Percentiles rank a stretch among this genome's conserved stretches.
These are phyloP conservation scores for Heliconius aoede DNA, from an alignment of 2,888 invertebrate species.

Conservation along the genomic window DNA sequence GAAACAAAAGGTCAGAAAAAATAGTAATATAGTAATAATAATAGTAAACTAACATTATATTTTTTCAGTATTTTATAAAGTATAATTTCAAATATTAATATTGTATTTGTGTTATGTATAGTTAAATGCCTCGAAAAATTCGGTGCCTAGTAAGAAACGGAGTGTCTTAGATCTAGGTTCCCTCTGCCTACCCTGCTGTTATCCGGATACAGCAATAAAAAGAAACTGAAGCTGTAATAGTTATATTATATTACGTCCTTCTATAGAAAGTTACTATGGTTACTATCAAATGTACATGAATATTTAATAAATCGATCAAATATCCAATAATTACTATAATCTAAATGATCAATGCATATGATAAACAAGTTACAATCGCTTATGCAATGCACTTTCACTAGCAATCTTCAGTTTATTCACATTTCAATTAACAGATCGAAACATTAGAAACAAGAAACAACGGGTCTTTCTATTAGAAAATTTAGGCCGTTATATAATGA, in stretches of 20 bases:
- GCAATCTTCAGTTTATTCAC: constrained; percentile 62
- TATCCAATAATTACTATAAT: constrained; percentile 31
- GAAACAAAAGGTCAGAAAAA: neutral
- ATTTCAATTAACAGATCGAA: constrained; percentile 73
- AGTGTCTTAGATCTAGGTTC: too few relatives aligned
- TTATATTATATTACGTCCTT: neutral
- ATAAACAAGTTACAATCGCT: constrained; percentile 55
- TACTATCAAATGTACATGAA: constrained; percentile 7
- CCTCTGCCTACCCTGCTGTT: too few relatives aligned
- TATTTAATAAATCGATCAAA: constrained; percentile 18
- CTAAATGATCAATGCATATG: constrained; percentile 51
- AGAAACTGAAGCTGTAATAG: too few relatives aligned
- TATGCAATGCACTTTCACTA: constrained; percentile 72
- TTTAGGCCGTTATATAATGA: constrained; percentile 44
- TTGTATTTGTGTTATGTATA: neutral
- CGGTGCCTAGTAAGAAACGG: too few relatives aligned
- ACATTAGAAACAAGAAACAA: constrained; percentile 58
- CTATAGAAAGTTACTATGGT: constrained; percentile 10
- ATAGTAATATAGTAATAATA: too few relatives aligned
- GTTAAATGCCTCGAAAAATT: neutral
- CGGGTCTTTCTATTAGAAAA: constrained; percentile 57
- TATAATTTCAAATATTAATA: neutral
- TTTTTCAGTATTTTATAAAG: neutral
- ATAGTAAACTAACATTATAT: too few relatives aligned
- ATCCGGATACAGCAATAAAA: too few relatives aligned